Conservation (phyloP, 2,888 invertebrate genomes). For the Siphlonurus alternatus region DNA sequence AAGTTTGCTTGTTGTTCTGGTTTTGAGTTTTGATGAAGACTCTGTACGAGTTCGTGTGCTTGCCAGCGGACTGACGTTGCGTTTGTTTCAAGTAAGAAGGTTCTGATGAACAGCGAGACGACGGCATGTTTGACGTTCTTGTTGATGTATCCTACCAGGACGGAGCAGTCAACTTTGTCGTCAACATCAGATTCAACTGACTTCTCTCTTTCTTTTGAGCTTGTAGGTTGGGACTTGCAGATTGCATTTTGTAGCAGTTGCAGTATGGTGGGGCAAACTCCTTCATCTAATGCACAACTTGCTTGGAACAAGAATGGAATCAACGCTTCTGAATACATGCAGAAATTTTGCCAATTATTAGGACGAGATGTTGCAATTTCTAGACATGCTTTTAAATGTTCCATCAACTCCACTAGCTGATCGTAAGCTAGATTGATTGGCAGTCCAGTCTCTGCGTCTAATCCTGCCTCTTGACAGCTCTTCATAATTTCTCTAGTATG, state of each 20-base stretch:
- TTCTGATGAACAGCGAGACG: constrained; percentile 61
- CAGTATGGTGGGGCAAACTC: constrained; percentile 76
- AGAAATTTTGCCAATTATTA: constrained; percentile 90
- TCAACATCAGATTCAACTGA: constrained; percentile 48
- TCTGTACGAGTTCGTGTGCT: constrained; percentile 70
- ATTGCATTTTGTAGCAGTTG: constrained; percentile 81
- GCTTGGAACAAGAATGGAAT: constrained; percentile 63
- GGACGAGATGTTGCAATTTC: constrained; percentile 85
- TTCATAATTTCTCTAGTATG: constrained; percentile 37
- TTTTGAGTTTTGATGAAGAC: constrained; percentile 69
- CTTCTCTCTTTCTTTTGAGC: constrained; percentile 41
- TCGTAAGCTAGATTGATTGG: constrained; percentile 57
- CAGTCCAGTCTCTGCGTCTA: neutral
- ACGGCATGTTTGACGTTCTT: constrained; percentile 44
- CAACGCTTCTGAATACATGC: constrained; percentile 55
- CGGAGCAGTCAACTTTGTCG: constrained; percentile 47
- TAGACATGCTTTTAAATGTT: constrained; percentile 83
- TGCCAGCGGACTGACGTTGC: constrained; percentile 89
- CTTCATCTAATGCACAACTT: constrained; percentile 73
- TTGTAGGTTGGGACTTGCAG: constrained; percentile 33
- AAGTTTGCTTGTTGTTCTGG: constrained; percentile 59
- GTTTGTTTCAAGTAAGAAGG: constrained; percentile 86
- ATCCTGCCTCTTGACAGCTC: neutral
- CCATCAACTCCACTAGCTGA: constrained; percentile 82
- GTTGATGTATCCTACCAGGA: constrained; percentile 51